Conservation (phyloP, 2,888 invertebrate genomes). For the Germaria angustata region DNA sequence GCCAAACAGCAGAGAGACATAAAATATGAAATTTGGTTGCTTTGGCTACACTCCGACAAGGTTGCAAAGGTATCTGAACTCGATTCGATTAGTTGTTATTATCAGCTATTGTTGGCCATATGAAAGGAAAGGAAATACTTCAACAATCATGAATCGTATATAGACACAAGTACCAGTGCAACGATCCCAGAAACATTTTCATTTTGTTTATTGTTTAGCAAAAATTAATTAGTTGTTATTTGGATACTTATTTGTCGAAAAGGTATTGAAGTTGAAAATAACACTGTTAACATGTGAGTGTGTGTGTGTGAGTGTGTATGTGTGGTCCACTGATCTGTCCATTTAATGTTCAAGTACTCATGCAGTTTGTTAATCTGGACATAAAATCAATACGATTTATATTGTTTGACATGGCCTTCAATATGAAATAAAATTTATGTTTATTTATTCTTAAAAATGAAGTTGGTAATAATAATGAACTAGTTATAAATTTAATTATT, state of each 20-base stretch:
- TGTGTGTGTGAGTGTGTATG: neutral
- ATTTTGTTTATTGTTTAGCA: conserved; percentile 12
- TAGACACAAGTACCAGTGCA: neutral
- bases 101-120: neutral
- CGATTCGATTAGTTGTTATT: conserved; percentile 2
- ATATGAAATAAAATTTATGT: neutral
- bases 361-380: conserved; percentile 18
- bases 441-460: neutral
- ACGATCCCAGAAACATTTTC: neutral
- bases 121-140: conserved; percentile 13
- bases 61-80: conserved; percentile 55
- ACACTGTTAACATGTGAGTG: neutral
- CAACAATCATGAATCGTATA: neutral
- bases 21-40: conserved; percentile 42
- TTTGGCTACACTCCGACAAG: conserved; percentile 39
- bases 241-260: neutral
- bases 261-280: neutral
- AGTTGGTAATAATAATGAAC: neutral
- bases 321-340: conserved; percentile 13
- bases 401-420: conserved; percentile 44
- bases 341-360: neutral
- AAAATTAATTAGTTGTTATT: conserved; percentile 20
- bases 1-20: conserved; percentile 10
- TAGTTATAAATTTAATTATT: neutral
- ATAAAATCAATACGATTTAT: conserved; percentile 15